phyloP scores from a whole-genome alignment of 1,140 invertebrate genomes.

The Steinernema khuongi region DNA sequence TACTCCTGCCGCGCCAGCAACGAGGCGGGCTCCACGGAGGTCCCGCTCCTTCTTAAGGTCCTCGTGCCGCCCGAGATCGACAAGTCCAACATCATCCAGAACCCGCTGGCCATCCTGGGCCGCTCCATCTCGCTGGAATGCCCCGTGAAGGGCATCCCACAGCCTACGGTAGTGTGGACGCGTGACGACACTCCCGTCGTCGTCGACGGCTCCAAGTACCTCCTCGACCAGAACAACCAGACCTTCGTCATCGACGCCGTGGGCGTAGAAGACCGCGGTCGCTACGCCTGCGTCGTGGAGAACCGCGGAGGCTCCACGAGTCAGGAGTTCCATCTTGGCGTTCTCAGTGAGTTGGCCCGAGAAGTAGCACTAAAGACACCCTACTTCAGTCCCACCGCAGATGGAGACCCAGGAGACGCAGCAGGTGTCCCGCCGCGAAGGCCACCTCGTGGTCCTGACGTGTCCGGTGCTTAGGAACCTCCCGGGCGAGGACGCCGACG shows the following conservation, averaged over 20 bases:
- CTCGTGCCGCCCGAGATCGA: conserved; percentile 62
- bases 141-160: conserved; percentile 57
- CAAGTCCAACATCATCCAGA: conserved; percentile 62
- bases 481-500: not conserved
- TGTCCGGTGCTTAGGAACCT: conserved; percentile 45
- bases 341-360: conserved; percentile 37
- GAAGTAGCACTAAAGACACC: not conserved
- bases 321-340: conserved; percentile 50
- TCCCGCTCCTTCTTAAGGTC: conserved; percentile 59
- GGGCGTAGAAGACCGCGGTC: conserved; percentile 34
- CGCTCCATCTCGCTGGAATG: conserved; percentile 61
- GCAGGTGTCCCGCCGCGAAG: conserved; percentile 42
- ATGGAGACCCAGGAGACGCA: conserved; percentile 38
- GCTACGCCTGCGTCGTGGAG: conserved; percentile 48
- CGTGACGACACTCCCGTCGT: conserved; percentile 59
- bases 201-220: conserved; percentile 23
- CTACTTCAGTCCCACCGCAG: conserved; percentile 45
- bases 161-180: conserved; percentile 59
- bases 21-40: conserved; percentile 60
- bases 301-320: conserved; percentile 44
- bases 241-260: conserved; percentile 48
- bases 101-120: conserved; percentile 55
- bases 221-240: conserved; percentile 47
- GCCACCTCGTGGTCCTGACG: conserved; percentile 41
- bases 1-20: conserved; percentile 62